Base-by-base conservation (phyloP, 2,797 vertebrate species). In the Sebastes paucispinis region DNA sequence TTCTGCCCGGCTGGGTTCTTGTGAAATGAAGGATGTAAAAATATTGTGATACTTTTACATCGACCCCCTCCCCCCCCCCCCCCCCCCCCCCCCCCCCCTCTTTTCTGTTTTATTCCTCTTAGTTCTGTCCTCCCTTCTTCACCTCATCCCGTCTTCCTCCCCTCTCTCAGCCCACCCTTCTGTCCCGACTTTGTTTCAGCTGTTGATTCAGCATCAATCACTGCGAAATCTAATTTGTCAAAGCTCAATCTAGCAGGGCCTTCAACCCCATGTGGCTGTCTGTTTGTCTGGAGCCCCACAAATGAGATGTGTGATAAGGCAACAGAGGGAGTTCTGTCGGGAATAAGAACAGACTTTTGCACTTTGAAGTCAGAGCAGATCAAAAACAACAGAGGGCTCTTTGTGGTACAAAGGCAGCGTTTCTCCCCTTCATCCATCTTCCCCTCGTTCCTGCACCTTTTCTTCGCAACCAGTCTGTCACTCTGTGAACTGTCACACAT, bases 301-400 rank as follows among this genome's bases (percentile, higher is more conserved):
- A 92, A 94, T 91, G 87, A 94, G 93, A 94, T 90, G 89, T 93
- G 91, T 83, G 94, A 94, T 94, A 94, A 91, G 91, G 89, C 87
- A 87, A 88, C 89, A 90, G 81, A 88, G 80, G 87, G 86, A 91
- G 84, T 88, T 92, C 88, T 92, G 90, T 87, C 57, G 73, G 91
- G 88, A 92, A 92, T 85, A 85, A 89, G 91, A 92, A 82, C 86
- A 88, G 90, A 92, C 88, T 91, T 93, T 81, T 89, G 74, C 90
- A 87, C 94, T 95, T 95, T 95, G 93, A 95, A 94, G 94, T 90
- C 82, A 25, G 52, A 80, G 89, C 84, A 85, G 91, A 95, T 94
- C 89, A 94, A 95, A 94, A 87, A 93, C 91, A 92, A 91, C 88
- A 94, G 80, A 93, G 87, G 75, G 79, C 78, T 85, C 92, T 93